Conservation (phyloP, 2,888 invertebrate genomes). For the Anodontia alba region DNA sequence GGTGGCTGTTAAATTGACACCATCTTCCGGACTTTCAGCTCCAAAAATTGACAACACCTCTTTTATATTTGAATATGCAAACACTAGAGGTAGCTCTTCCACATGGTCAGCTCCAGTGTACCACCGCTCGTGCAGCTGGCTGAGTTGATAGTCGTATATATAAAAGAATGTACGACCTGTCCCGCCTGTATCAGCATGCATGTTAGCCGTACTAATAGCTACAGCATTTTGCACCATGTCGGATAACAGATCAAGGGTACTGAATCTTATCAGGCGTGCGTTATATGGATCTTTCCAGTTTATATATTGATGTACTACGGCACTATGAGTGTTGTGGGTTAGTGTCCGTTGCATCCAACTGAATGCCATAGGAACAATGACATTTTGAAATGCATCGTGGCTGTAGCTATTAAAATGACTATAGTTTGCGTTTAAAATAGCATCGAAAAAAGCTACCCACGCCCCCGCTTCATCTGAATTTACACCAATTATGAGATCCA, state of each 20-base stretch:
- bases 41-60: background rate
- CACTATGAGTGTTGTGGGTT: background rate
- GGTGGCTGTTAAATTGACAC: background rate
- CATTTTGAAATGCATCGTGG: too few species aligned
- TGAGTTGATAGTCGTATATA: background rate
- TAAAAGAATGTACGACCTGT: background rate
- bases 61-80: background rate
- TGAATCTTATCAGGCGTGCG: background rate
- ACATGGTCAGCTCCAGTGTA: background rate
- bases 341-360: too few species aligned
- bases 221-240: background rate
- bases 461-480: background rate
- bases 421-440: background rate
- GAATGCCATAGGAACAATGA: too few species aligned
- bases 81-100: background rate
- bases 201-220: background rate
- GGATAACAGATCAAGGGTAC: background rate
- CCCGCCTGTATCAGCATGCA: background rate
- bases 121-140: background rate
- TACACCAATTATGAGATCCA: background rate
- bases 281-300: background rate
- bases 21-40: background rate
- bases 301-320: background rate
- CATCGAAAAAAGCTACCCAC: background rate
- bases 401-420: too few species aligned